Conservation (phyloP, 2,888 invertebrate genomes). For the Siphlonurus alternatus region DNA sequence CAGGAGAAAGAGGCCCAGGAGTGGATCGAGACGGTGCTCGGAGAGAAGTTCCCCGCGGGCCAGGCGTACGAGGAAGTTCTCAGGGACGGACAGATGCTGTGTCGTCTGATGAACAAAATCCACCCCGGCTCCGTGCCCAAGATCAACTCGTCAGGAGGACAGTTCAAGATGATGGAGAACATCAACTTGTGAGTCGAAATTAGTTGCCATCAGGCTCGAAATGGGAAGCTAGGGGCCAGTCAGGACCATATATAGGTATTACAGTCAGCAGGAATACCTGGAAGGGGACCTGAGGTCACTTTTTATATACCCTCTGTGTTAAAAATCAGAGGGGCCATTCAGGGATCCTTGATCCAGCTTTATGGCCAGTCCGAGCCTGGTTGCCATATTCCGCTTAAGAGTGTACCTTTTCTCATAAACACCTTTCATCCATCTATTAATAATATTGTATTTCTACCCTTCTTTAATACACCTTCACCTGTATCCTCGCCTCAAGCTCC, state of each 20-base stretch:
- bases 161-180: conserved; percentile 99
- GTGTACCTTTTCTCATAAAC: neutral
- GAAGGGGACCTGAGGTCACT: too few relatives aligned
- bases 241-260: too few relatives aligned
- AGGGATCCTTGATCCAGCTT: too few relatives aligned
- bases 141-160: conserved; percentile 86
- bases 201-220: conserved; percentile 27
- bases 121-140: conserved; percentile 75
- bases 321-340: too few relatives aligned
- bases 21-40: conserved; percentile 80
- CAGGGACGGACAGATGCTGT: conserved; percentile 82
- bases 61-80: conserved; percentile 76
- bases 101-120: conserved; percentile 87
- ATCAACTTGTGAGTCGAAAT: conserved; percentile 83
- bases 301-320: too few relatives aligned
- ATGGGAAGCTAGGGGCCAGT: too few relatives aligned
- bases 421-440: conserved; percentile 9
- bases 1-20: conserved; percentile 77
- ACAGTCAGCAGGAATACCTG: too few relatives aligned
- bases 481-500: too few relatives aligned
- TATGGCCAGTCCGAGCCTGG: too few relatives aligned
- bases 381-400: neutral
- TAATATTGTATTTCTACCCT: neutral
- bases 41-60: conserved; percentile 71
- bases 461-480: neutral